Base-by-base conservation (phyloP, 2,113 vertebrate species). In the Sebastes schlegelii region DNA sequence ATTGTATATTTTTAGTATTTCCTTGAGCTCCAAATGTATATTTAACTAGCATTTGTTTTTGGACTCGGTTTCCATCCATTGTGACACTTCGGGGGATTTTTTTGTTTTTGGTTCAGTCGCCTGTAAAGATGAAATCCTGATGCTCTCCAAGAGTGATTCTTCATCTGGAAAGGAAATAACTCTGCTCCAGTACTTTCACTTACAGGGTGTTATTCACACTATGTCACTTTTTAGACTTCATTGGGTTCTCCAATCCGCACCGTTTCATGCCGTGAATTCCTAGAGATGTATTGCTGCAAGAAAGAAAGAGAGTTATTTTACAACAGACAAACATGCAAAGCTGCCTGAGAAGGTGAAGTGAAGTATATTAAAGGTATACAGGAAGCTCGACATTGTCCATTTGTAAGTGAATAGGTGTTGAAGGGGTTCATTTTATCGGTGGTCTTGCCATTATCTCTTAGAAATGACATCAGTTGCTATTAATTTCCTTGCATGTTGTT, bases 91-190 rank as follows among this genome's bases (percentile, higher is more conserved):
- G 34, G 34, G 34, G 34, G 68, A 45, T n/a, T 26, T 60, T 42
- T 8, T 51, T 8, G 8, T 57, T 73, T 74, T 69, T 0, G 13
- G 63, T 64, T 45, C 55, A 68, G 17, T 10, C 16, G 40, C 66
- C 67, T 81, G 78, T 77, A 78, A 77, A 55, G 78, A 67, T 73
- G 74, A 77, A 67, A 77, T 62, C 46, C 46, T 73, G 67, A 55
- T n/a, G 23, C 77, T 72, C 46, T 66, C 40, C 40, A 13, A 66
- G 54, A 77, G 73, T 19, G 40, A 77, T 70, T 85, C 66, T 76
- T 80, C 77, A 80, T 80, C 73, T 67, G 73, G 66, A 80, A 75
- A 72, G 46, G 61, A 85, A 85, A 66, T 72, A 66, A 72, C 61
- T 85, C 45, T 70, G 83, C 66, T 76, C 51, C 66, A 71, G 66